Percentiles rank a stretch among this genome's conserved stretches.
phyloP scores from a whole-genome alignment of 2,113 vertebrate genomes.

The Mesitornis unicolor region DNA sequence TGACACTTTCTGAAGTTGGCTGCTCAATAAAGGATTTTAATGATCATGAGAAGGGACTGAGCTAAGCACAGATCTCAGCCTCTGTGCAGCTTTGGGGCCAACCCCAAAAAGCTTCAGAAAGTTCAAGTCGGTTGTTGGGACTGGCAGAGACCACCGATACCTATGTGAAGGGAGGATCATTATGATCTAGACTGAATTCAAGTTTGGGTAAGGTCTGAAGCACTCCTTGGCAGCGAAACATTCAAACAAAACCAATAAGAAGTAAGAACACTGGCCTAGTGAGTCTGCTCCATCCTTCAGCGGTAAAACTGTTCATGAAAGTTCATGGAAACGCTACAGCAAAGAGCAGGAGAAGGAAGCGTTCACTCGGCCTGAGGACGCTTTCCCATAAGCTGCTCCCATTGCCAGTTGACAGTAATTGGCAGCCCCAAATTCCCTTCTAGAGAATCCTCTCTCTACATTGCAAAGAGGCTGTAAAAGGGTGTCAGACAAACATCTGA shows the following conservation, averaged over 20 bases:
- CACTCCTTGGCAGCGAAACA: neutral
- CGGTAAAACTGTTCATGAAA: neutral
- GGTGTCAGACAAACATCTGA: neutral
- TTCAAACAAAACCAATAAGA: neutral
- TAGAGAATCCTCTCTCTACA: neutral
- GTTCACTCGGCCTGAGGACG: neutral
- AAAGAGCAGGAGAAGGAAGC: neutral
- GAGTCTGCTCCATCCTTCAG: neutral
- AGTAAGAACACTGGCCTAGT: rapidly evolving
- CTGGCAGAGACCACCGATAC: neutral
- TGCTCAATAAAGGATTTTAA: neutral
- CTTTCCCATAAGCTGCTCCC: neutral
- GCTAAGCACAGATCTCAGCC: neutral
- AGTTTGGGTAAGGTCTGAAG: neutral
- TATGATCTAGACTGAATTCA: neutral
- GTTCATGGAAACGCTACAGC: neutral
- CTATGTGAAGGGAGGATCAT: neutral
- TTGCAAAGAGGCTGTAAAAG: neutral
- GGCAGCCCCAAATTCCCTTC: neutral
- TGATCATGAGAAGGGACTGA: neutral
- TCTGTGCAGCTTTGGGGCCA: neutral
- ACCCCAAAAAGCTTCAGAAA: neutral
- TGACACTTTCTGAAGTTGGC: neutral
- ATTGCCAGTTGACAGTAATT: neutral
- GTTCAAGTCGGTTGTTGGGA: neutral